Base-by-base conservation (phyloP, 2,113 vertebrate species). In the Trogon surrucura region DNA sequence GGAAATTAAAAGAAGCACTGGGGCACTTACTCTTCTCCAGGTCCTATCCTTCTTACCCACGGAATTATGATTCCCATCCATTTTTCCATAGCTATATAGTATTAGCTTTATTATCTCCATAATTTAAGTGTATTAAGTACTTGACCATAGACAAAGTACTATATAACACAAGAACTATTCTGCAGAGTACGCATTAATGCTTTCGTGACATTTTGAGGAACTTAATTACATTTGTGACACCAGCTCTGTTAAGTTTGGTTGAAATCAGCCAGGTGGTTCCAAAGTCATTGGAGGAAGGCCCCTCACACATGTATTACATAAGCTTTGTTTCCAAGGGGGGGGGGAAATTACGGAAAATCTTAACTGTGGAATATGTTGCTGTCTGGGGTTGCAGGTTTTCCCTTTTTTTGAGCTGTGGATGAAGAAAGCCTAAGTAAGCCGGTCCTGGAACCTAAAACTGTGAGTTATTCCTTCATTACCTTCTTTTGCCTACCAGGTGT, bases 381-480 rank as follows among this genome's bases (percentile, higher is more conserved):
- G 22, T 25, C 18, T 50, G 15, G 17, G 34, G 53, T 20, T 72
- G 26, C n/a, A 51, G 36, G 30, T 15, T 8, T 11, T 6, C 1
- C 4, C 5, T 4, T 41, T 61, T 50, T 66, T n/a, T 16, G 47
- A 80, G 32, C 38, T 77, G 32, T 1, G 0, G 53, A 32, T 41
- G 48, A 80, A 65, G 79, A 44, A 70, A 75, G 10, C 4, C 23
- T 13, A 4, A 0, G 1, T 60, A 25, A 80, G 20, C 13, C 1
- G 10, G 16, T 44, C 25, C 21, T 47, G 32, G 62, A 80, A 51
- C 17, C 10, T 47, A 20, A 57, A 85, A 85, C 29, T 3, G 67
- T 71, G 41, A 71, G 41, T 81, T 85, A 14, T 62, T 91, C 77
- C 48, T 65, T 58, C 10, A 7, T 61, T 75, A 25, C 27, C 9